These are phyloP conservation scores for Microctonus hyperodae DNA, from an alignment of 2,888 invertebrate species.

Conservation along the genomic window DNA sequence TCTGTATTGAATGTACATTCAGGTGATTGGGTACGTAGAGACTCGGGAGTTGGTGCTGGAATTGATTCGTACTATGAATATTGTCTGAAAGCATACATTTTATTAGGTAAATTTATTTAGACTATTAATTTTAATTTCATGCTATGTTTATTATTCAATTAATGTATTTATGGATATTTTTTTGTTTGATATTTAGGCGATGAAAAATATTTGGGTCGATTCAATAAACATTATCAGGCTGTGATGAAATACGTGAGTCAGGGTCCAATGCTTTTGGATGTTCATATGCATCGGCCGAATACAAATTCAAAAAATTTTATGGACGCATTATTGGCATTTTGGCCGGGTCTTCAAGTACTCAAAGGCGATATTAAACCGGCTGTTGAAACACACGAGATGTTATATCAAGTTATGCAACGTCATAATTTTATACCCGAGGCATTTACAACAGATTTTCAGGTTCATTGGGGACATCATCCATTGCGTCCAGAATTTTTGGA, in stretches of 20 bases:
- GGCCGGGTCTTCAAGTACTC: slow-evolving; percentile 94
- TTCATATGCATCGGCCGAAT: slow-evolving; percentile 95
- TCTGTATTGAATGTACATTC: slow-evolving; percentile 97
- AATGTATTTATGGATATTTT: background rate
- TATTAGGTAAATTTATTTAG: slow-evolving; percentile 68
- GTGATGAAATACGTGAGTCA: slow-evolving; percentile 97
- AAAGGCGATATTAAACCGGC: slow-evolving; percentile 95
- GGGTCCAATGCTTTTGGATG: slow-evolving; percentile 94
- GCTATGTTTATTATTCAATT: background rate
- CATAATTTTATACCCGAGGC: slow-evolving; percentile 99
- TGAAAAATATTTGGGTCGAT: slow-evolving; percentile 90
- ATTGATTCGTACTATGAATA: slow-evolving; percentile 99
- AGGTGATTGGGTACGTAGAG: slow-evolving; percentile 96
- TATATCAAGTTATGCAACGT: slow-evolving; percentile 96
- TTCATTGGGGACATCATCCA: slow-evolving; percentile 98
- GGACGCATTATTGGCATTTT: slow-evolving; percentile 97
- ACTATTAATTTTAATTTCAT: background rate
- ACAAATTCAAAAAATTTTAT: slow-evolving; percentile 95
- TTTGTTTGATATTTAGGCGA: slow-evolving; percentile 73
- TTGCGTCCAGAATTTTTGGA: slow-evolving; percentile 97
- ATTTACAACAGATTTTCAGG: slow-evolving; percentile 97
- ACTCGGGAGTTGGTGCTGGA: slow-evolving; percentile 98
- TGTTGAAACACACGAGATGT: slow-evolving; percentile 99
- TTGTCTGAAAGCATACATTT: slow-evolving; percentile 94
- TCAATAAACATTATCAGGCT: slow-evolving; percentile 94